These are phyloP conservation scores for Philypnodon macrostomus DNA, from an alignment of 2,797 vertebrate species.

Conservation along the genomic window DNA sequence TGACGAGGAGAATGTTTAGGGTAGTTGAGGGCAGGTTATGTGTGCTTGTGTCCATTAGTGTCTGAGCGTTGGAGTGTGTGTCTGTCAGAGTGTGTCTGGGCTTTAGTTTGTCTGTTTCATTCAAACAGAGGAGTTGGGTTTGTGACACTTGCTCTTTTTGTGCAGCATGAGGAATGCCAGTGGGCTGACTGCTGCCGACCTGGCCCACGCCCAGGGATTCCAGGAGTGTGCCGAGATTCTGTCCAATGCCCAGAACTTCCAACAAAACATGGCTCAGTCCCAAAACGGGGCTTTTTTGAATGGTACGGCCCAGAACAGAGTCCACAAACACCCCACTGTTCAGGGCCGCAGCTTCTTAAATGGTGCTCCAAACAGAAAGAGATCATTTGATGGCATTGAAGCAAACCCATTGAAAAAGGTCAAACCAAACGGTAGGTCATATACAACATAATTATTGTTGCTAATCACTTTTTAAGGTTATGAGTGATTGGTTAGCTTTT, in stretches of 20 bases:
- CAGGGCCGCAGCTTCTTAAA: slow-evolving; percentile 77
- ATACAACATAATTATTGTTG: neutral
- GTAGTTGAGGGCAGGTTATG: slow-evolving; percentile 62
- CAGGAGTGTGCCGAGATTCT: slow-evolving; percentile 94
- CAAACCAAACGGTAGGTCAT: slow-evolving; percentile 79
- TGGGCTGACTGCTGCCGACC: slow-evolving; percentile 97
- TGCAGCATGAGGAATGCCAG: slow-evolving; percentile 98
- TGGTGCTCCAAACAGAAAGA: slow-evolving; percentile 87
- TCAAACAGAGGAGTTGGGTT: slow-evolving; percentile 29
- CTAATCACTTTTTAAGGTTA: too few relatives aligned
- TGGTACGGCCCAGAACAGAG: slow-evolving; percentile 80
- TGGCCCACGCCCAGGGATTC: slow-evolving; percentile 98
- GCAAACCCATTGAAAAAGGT: slow-evolving; percentile 88
- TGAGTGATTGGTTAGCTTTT: neutral
- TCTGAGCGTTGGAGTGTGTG: slow-evolving; percentile 29
- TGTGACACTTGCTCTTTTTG: slow-evolving; percentile 86
- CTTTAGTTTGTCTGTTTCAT: slow-evolving; percentile 36
- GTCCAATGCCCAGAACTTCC: slow-evolving; percentile 92
- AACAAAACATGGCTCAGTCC: slow-evolving; percentile 85
- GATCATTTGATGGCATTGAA: slow-evolving; percentile 87
- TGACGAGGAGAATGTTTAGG: slow-evolving; percentile 64
- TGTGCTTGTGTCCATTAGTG: slow-evolving; percentile 39
- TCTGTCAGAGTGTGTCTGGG: slow-evolving; percentile 17
- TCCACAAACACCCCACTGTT: slow-evolving; percentile 71
- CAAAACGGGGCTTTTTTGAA: slow-evolving; percentile 82